Conservation (phyloP, 2,113 vertebrate species). For the Salvator merianae region DNA sequence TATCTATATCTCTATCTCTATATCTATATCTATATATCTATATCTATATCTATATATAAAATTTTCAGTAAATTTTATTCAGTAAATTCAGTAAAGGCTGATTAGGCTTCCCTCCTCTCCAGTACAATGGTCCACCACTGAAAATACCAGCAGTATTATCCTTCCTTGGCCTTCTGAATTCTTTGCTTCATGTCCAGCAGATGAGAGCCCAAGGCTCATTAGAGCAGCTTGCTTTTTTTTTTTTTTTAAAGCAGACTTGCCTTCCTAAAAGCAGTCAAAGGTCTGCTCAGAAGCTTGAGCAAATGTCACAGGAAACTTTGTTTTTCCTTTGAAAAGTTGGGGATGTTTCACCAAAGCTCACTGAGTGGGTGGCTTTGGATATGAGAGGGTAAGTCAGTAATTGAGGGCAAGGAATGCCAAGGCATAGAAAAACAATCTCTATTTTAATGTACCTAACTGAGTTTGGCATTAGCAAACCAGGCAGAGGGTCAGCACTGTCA, state of each 20-base stretch:
- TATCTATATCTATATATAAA: no score
- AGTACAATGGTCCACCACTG: neutral
- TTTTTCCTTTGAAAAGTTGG: neutral
- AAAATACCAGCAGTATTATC: neutral
- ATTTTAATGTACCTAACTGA: neutral
- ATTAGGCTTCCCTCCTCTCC: neutral
- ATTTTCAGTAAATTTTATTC: no score
- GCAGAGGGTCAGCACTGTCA: no score
- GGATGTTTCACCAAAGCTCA: neutral
- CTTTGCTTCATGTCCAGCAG: neutral
- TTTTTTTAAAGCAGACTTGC: no score
- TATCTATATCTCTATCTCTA: no score
- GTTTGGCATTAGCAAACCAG: neutral
- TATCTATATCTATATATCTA: no score
- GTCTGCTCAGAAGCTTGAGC: neutral
- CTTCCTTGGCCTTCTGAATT: neutral
- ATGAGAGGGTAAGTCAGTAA: neutral
- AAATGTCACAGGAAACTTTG: conserved; percentile 19
- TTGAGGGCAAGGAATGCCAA: neutral
- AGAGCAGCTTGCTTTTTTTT: neutral
- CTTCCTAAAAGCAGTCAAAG: neutral
- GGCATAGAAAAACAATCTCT: neutral
- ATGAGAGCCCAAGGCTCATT: neutral
- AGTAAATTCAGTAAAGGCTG: no score
- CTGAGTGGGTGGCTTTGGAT: neutral